Conservation (phyloP, 1,140 invertebrate species). For the Drosophila punjabiensis region DNA sequence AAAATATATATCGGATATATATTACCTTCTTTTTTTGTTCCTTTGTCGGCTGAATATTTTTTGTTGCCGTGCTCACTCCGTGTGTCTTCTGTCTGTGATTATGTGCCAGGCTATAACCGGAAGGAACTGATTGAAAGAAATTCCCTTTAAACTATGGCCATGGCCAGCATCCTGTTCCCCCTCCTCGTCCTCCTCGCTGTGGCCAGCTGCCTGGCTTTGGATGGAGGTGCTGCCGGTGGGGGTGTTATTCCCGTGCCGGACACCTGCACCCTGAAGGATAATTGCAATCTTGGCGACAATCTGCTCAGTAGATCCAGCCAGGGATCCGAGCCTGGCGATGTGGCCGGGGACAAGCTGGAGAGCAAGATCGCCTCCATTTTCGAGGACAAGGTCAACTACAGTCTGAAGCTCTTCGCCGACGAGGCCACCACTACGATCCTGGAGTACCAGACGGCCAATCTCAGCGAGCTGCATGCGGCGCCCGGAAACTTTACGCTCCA, state of each 20-base stretch:
- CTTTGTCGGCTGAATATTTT: not conserved
- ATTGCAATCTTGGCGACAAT: conserved; percentile 78
- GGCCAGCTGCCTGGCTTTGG: conserved; percentile 31
- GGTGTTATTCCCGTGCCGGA: conserved; percentile 42
- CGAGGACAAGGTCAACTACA: conserved; percentile 84
- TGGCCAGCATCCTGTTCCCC: not conserved
- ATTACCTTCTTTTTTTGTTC: conserved; percentile 6
- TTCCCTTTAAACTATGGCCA: not conserved
- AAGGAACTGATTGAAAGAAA: not conserved
- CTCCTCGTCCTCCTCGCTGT: not conserved
- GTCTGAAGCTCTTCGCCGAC: conserved; percentile 75
- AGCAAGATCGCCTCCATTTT: conserved; percentile 80
- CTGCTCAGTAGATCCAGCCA: conserved; percentile 36
- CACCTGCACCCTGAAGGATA: conserved; percentile 78
- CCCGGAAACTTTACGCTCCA: conserved; percentile 55
- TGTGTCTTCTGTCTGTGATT: conserved; percentile 23
- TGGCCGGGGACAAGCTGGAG: conserved; percentile 64
- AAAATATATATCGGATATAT: conserved; percentile 1
- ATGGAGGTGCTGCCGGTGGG: conserved; percentile 14
- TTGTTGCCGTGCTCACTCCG: not conserved
- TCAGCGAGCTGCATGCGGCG: conserved; percentile 51
- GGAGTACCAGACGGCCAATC: conserved; percentile 65
- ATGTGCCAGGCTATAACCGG: conserved; percentile 28
- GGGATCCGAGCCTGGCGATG: conserved; percentile 39
- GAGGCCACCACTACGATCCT: conserved; percentile 64